Evolutionary conservation across 2,888 invertebrate genomes (phyloP), one percentile per base, ranked within the genome.

Genomic region (Thereva nobilitata): DNA sequence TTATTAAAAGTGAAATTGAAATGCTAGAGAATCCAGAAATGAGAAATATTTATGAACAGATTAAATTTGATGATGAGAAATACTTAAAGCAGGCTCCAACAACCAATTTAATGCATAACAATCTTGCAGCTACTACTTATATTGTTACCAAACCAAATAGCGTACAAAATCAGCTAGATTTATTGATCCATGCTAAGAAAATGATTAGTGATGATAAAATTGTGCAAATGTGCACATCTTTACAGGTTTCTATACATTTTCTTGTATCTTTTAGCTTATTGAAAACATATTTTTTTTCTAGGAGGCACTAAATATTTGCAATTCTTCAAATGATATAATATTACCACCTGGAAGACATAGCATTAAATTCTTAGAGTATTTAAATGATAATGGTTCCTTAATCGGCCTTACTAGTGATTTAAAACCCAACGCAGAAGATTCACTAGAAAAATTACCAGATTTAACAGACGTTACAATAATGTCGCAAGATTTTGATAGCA

Each of bases 1-100:
- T 85, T 74, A 86, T 87, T 44, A 84, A 84, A 69, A 83, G 80
- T 44, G 86, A 87, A 72, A 81, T 87, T 70, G 86, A 86, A 68
- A 80, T 86, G 12, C 74, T 86, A 0, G 86, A 87, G 73, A 86
- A 86, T 78, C 85, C 86, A 1, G 77, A 83, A 35, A 82, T 86
- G 78, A 78, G 86, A 59, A 80, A 82, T n/a, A 81, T 85, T 45
- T 79, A 76, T 66, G 76, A 77, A 54, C 75, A 76, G 45, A 57
- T 78, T 0, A 75, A 82, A 66, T 76, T 78, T 35, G 72, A 71
- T 1, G 69, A 53, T 3, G 61, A 71, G 1, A 6, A 41, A 1
- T 6, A 38, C 8, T 7, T 38, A 12, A n/a, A 34, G 10, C 7
- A 3, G 9, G 2, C 3, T 8, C 7, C 42, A 42, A 8, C 42